Percentiles rank a stretch among this genome's conserved stretches.
phyloP scores from a whole-genome alignment of 2,797 vertebrate species.

The Coregonus suidteri region DNA sequence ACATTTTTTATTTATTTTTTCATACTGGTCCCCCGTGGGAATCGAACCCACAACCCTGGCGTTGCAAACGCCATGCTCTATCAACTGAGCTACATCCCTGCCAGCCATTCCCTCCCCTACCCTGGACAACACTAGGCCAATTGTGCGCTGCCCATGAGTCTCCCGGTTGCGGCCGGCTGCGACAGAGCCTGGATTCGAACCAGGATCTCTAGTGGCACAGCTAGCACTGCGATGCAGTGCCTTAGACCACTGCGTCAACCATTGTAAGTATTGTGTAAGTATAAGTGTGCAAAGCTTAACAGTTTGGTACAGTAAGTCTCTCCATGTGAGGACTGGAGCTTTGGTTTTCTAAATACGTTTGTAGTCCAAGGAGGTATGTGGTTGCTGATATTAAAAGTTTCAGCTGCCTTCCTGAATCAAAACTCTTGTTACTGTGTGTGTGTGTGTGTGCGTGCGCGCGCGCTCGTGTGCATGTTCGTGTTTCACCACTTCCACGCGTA shows the following conservation, averaged over 20 bases:
- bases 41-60: too few species aligned
- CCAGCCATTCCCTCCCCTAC: too few species aligned
- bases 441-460: not conserved
- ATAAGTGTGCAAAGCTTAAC: conserved; percentile 1
- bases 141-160: too few species aligned
- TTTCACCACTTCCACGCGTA: not conserved
- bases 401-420: not conserved
- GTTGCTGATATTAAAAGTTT: conserved; percentile 9
- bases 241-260: not conserved
- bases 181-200: too few species aligned
- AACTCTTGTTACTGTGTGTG: not conserved
- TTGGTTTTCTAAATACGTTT: not conserved
- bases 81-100: too few species aligned
- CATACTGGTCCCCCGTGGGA: too few species aligned
- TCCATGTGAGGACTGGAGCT: not conserved
- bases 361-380: not conserved
- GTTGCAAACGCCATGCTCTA: too few species aligned
- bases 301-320: conserved; percentile 1
- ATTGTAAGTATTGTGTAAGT: not conserved
- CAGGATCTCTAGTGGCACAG: too few species aligned
- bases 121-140: too few species aligned
- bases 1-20: too few species aligned
- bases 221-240: too few species aligned
- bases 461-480: not conserved
- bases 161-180: too few species aligned